Evolutionary conservation across 2,888 invertebrate species (phyloP).

Genomic region (Erannis defoliaria): DNA sequence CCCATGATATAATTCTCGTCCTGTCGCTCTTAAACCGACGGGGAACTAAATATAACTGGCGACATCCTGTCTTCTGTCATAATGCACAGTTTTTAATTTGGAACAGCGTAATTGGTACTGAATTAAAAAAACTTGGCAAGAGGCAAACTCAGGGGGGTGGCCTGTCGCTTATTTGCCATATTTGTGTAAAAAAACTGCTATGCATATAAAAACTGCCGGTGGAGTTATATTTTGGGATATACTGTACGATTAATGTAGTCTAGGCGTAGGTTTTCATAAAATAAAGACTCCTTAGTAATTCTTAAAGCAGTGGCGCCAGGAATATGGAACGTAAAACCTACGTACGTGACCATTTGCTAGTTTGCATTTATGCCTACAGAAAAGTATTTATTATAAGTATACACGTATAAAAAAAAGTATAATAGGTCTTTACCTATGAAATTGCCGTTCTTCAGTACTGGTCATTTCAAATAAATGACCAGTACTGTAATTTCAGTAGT

Average conservation of each 20-base stretch:
- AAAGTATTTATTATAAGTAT: too few relatives aligned
- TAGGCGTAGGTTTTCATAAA: background rate
- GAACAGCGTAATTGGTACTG: conserved; percentile 37
- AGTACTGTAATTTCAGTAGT: too few relatives aligned
- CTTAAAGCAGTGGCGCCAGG: conserved; percentile 18
- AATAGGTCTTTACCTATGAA: too few relatives aligned
- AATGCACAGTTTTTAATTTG: conserved; percentile 42
- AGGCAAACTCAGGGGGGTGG: too few relatives aligned
- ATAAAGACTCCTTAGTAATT: conserved; percentile 7
- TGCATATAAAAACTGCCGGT: too few relatives aligned
- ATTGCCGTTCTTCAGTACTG: too few relatives aligned
- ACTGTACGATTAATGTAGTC: too few relatives aligned
- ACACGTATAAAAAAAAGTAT: too few relatives aligned
- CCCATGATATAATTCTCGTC: conserved; percentile 45
- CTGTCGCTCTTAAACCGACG: conserved; percentile 46
- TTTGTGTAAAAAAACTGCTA: background rate
- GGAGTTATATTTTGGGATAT: too few relatives aligned
- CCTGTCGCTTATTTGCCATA: too few relatives aligned
- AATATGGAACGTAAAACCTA: conserved; percentile 10
- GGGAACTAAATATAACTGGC: conserved; percentile 56
- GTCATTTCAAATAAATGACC: too few relatives aligned
- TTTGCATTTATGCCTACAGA: background rate
- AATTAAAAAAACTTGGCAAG: conserved; percentile 23
- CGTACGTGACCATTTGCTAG: conserved; percentile 16
- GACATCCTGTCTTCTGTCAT: conserved; percentile 57